These are phyloP conservation scores for Corydoras sp. DNA, from an alignment of 2,113 vertebrate species.

Conservation along the genomic window DNA sequence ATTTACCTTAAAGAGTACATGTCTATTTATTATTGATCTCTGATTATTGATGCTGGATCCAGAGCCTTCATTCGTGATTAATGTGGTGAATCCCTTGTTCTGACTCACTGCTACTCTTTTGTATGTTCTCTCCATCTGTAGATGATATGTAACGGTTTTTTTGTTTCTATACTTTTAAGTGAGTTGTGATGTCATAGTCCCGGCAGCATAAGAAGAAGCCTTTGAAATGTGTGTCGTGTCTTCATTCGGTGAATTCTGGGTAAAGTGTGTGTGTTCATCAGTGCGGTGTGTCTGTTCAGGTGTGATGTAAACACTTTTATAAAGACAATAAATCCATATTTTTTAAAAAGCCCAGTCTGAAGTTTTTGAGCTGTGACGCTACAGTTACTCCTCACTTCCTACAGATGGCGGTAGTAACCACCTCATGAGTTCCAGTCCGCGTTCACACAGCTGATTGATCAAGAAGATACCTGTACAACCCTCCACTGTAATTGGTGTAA, in stretches of 20 bases:
- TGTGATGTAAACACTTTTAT: conserved; percentile 69
- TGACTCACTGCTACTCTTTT: conserved; percentile 44
- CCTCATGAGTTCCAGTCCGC: not conserved
- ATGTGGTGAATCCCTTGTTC: no score
- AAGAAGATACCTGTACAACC: no score
- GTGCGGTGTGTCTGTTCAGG: conserved; percentile 84
- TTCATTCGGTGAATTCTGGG: conserved; percentile 72
- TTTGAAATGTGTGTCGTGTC: conserved; percentile 62
- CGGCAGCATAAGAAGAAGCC: conserved; percentile 67
- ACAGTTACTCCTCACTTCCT: conserved; percentile 30
- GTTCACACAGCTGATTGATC: no score
- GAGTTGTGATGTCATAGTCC: conserved; percentile 65
- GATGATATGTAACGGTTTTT: conserved; percentile 91
- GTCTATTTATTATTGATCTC: no score
- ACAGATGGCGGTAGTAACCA: conserved; percentile 56
- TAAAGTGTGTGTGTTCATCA: conserved; percentile 63
- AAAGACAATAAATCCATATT: conserved; percentile 94
- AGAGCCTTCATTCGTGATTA: no score
- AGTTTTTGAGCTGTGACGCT: not conserved
- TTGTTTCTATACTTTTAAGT: conserved; percentile 57
- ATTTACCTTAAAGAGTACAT: no score
- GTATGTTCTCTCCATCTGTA: conserved; percentile 85
- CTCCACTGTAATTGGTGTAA: no score
- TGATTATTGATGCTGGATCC: no score
- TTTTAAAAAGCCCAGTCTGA: conserved; percentile 58